A percentile compares a stretch with the other conserved stretches of the same genome.
Conservation (phyloP, 1,140 invertebrate species). For the Nasonia giraulti region DNA sequence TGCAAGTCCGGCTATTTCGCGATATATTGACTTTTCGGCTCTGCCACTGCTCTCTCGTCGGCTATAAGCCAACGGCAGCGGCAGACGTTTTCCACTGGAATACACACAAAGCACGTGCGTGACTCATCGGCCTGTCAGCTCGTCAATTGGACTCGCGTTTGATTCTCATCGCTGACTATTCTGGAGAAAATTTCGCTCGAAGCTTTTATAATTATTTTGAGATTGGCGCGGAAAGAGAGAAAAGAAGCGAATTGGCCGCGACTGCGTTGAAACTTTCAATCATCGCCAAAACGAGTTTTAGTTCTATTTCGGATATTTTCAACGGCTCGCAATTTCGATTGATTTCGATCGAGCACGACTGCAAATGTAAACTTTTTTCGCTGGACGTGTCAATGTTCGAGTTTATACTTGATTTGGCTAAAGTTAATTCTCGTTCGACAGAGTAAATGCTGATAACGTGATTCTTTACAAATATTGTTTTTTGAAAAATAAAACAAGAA, state of each 20-base stretch:
- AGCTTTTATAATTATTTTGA: background rate
- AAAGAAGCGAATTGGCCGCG: background rate
- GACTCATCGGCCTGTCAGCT: slow-evolving; percentile 11
- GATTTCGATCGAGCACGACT: background rate
- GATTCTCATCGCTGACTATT: background rate
- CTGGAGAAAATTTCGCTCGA: background rate
- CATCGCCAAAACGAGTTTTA: too few relatives aligned
- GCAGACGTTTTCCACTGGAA: background rate
- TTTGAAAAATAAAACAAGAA: too few relatives aligned
- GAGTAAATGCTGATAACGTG: too few relatives aligned
- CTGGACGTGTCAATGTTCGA: too few relatives aligned
- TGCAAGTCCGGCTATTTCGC: background rate
- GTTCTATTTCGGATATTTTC: too few relatives aligned
- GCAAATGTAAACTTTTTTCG: background rate
- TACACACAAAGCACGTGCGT: background rate
- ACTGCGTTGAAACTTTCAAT: slow-evolving; percentile 12
- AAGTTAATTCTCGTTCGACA: too few relatives aligned
- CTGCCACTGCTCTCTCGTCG: too few relatives aligned
- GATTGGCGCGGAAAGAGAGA: background rate
- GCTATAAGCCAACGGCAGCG: background rate
- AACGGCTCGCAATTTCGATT: background rate
- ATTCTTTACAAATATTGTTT: too few relatives aligned
- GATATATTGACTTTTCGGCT: background rate
- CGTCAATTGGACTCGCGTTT: background rate
- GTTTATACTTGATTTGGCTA: too few relatives aligned